A percentile compares a stretch with the other conserved stretches of the same genome.
Conservation (phyloP, 92 coral and sea anemone species). For the Palythoa grandis region DNA sequence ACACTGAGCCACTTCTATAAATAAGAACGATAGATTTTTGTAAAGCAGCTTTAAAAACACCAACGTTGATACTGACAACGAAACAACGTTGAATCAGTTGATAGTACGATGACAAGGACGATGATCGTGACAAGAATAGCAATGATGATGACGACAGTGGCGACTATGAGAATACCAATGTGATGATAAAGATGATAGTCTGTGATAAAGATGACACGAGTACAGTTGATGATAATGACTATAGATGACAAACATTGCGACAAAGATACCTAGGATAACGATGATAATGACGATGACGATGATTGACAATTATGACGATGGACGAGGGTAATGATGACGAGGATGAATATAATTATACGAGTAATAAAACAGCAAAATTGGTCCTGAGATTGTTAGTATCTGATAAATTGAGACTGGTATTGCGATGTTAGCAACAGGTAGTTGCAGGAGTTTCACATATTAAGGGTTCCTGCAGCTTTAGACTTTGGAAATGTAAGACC, state of each 20-base stretch:
- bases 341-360: neutral
- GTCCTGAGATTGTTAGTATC: neutral
- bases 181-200: neutral
- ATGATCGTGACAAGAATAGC: too few relatives aligned
- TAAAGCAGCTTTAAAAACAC: neutral
- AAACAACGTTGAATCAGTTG: neutral
- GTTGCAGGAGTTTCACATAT: too few relatives aligned
- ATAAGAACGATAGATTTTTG: neutral
- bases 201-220: neutral
- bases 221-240: neutral
- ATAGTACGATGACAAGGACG: neutral
- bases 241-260: neutral
- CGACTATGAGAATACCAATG: neutral
- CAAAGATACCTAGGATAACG: neutral
- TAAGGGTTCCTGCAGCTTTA: too few relatives aligned
- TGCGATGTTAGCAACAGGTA: too few relatives aligned
- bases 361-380: neutral
- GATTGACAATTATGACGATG: neutral
- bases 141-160: neutral
- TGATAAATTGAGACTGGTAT: too few relatives aligned
- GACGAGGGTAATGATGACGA: neutral
- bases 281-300: neutral
- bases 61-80: neutral
- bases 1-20: constrained; percentile 74
- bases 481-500: too few relatives aligned